Conservation (phyloP, 2,113 vertebrate genomes). For the Antechinus flavipes region DNA sequence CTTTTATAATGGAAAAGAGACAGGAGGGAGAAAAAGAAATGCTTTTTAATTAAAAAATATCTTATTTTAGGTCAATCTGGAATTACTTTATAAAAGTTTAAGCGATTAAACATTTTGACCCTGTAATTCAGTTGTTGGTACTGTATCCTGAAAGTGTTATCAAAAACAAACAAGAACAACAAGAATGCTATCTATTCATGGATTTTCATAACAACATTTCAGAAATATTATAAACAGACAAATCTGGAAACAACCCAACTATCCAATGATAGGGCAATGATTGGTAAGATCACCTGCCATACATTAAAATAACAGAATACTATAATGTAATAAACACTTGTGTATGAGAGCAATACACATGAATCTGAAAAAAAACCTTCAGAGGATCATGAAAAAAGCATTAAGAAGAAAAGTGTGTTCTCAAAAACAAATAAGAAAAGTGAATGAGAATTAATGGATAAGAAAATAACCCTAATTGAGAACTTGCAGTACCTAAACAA, state of each 20-base stretch:
- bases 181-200: background rate
- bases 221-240: background rate
- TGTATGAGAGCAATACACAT: background rate
- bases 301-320: background rate
- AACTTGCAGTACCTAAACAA: background rate
- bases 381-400: background rate
- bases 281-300: background rate
- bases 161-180: background rate
- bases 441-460: background rate
- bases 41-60: background rate
- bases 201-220: background rate
- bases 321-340: background rate
- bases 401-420: background rate
- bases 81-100: background rate
- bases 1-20: too few species aligned
- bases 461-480: background rate
- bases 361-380: background rate
- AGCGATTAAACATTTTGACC: background rate
- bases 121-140: background rate
- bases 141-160: background rate
- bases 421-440: background rate
- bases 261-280: background rate
- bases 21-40: background rate
- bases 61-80: too few species aligned
- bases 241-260: background rate